Evolutionary conservation across 2,888 invertebrate genomes (phyloP), one percentile per base, ranked within the genome.

Genomic region (Lycia hirtaria): DNA sequence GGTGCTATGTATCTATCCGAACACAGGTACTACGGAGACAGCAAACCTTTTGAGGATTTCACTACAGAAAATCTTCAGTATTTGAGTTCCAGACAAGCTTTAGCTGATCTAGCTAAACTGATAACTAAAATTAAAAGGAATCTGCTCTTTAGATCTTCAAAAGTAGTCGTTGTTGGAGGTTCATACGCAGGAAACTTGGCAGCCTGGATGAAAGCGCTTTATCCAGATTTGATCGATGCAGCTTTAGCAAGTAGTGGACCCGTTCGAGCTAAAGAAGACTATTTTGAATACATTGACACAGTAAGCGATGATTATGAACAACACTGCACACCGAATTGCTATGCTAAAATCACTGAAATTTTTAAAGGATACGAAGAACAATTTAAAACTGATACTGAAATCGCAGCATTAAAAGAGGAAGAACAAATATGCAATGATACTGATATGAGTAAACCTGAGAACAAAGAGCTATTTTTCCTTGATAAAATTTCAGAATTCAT

Each of bases 171-270:
- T 1, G 72, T 90, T 17, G 91, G 90, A 28, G 88, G 89, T 7
- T 90, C 89, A 2, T 90, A 91, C 52, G 76, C 88, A 1, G 90
- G 87, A 5, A 91, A 88, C 51, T 77, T 91, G 61, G 90, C 91
- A 17, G 87, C 87, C 1, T 90, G 90, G 90, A 80, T 88, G 78
- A 83, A 73, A 63, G 61, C 85, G 1, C 40, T 85, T 0, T 89
- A 90, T 59, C 87, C 90, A 9, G 64, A 83, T n/a, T 65, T 88
- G 54, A 78, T 90, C 0, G 82, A 88, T 63, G 89, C 87, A 19
- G 88, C 84, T 6, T 71, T 88, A 30, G 81, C 88, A 0, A 90
- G 89, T 55, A 91, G 91, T 66, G 88, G 80, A 12, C 91, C 91
- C 6, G 87, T 90, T 19, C 53, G 87, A 38, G 89, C 88, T 1